Percentiles rank a stretch among this genome's conserved stretches.
Evolutionary conservation across 2,888 invertebrate species (phyloP).

Genomic region (Synergus umbraculus): DNA sequence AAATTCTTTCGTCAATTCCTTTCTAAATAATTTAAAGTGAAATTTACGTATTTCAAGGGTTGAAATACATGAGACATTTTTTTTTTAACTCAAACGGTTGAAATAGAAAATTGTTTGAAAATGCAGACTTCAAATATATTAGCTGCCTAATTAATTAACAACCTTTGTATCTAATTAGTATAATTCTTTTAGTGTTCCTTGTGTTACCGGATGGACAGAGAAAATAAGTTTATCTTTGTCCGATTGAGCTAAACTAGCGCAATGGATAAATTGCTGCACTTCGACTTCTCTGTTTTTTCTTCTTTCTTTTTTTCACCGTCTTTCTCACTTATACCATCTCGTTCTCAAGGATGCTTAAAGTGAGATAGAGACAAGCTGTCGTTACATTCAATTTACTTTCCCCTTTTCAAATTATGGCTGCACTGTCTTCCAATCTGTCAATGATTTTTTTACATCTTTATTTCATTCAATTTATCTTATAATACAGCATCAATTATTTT

Average conservation of each 20-base stretch:
- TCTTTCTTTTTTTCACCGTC: constrained; percentile 45
- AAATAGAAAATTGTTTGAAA: no score
- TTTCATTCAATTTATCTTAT: neutral
- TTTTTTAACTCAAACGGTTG: no score
- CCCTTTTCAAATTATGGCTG: constrained; percentile 6
- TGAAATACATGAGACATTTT: neutral
- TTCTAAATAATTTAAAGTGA: neutral
- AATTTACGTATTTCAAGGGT: neutral
- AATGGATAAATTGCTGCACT: constrained; percentile 70
- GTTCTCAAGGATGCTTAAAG: constrained; percentile 26
- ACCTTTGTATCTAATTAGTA: no score
- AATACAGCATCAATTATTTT: neutral
- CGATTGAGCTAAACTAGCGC: constrained; percentile 69
- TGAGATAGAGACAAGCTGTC: constrained; percentile 53
- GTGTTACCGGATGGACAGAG: neutral
- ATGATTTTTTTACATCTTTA: neutral
- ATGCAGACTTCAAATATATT: no score
- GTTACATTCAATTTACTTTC: constrained; percentile 61
- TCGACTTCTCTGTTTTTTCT: constrained; percentile 51
- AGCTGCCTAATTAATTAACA: no score
- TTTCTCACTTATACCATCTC: constrained; percentile 38
- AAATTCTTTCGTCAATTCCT: neutral
- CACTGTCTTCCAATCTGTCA: neutral
- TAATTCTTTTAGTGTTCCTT: neutral
- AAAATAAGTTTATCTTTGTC: neutral